Percentiles rank a stretch among this genome's conserved stretches.
Evolutionary conservation across 1,140 invertebrate species (phyloP).

Genomic region (Drosophila bifasciata): DNA sequence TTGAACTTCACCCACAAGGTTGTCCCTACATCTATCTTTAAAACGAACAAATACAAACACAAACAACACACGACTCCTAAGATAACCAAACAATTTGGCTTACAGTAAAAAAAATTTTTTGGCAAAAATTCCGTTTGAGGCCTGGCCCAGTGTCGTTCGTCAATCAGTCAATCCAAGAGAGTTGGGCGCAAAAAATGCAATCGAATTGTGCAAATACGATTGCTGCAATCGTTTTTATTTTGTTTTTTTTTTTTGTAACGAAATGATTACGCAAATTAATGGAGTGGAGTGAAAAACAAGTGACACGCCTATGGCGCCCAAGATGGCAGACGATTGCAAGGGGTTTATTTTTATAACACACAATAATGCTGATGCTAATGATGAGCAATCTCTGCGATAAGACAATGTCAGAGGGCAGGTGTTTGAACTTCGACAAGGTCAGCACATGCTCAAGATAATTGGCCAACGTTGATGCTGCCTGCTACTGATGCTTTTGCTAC

Average conservation of each 20-base stretch:
- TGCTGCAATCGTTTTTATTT: conserved; percentile 52
- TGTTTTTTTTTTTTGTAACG: conserved; percentile 32
- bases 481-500: conserved; percentile 11
- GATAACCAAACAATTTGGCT: conserved; percentile 1
- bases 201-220: conserved; percentile 44
- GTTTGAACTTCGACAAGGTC: conserved; percentile 75
- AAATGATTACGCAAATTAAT: conserved; percentile 51
- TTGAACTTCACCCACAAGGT: too few species aligned
- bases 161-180: conserved; percentile 29
- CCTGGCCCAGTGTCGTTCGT: conserved; percentile 15
- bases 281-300: conserved; percentile 7
- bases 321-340: conserved; percentile 45
- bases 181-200: conserved; percentile 27
- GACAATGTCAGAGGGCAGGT: conserved; percentile 73
- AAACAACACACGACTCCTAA: not conserved
- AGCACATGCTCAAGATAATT: conserved; percentile 50
- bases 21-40: too few species aligned
- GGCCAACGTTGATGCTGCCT: conserved; percentile 15
- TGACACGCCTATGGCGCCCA: conserved; percentile 59
- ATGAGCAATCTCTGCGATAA: conserved; percentile 58
- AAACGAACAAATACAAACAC: not conserved
- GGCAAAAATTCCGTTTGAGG: not conserved
- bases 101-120: conserved; percentile 3
- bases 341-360: conserved; percentile 43
- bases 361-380: conserved; percentile 7